Evolutionary conservation across 2,888 invertebrate genomes (phyloP).

Genomic region (Lapara coniferarum): DNA sequence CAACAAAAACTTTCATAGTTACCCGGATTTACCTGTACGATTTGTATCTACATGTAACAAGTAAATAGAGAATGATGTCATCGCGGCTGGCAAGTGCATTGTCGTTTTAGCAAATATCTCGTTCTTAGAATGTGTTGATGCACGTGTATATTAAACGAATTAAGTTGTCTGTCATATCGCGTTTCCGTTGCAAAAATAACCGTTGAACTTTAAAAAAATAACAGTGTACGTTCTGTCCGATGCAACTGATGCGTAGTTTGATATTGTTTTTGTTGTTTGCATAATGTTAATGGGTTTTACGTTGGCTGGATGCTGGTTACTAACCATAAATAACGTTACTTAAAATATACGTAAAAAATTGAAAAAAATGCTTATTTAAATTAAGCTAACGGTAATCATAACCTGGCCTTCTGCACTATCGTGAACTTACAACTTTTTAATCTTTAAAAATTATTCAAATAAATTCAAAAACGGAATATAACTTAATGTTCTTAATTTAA

Average conservation of each 20-base stretch:
- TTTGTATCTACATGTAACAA: background rate
- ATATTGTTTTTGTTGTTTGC: too few species aligned
- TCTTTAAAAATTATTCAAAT: background rate
- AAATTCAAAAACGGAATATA: background rate
- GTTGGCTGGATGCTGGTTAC: too few species aligned
- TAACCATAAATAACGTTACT: too few species aligned
- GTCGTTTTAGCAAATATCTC: conserved; percentile 16
- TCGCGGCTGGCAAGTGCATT: background rate
- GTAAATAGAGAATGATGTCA: conserved; percentile 18
- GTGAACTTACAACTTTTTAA: background rate
- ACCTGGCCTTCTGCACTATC: background rate
- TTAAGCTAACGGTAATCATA: background rate
- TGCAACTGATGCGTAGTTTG: too few species aligned
- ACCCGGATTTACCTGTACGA: background rate
- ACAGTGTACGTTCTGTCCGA: too few species aligned
- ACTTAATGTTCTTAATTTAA: too few species aligned
- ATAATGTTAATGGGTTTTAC: too few species aligned
- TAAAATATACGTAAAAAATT: background rate
- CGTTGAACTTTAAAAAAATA: too few species aligned
- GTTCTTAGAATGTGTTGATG: conserved; percentile 12
- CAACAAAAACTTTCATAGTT: background rate
- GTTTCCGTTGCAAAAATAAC: too few species aligned
- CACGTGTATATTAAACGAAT: conserved; percentile 6
- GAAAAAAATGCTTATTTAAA: background rate
- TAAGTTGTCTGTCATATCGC: background rate